Evolutionary conservation across 2,113 vertebrate genomes (phyloP), one percentile per base, ranked within the genome.

Genomic region (Brienomyrus longianalis): DNA sequence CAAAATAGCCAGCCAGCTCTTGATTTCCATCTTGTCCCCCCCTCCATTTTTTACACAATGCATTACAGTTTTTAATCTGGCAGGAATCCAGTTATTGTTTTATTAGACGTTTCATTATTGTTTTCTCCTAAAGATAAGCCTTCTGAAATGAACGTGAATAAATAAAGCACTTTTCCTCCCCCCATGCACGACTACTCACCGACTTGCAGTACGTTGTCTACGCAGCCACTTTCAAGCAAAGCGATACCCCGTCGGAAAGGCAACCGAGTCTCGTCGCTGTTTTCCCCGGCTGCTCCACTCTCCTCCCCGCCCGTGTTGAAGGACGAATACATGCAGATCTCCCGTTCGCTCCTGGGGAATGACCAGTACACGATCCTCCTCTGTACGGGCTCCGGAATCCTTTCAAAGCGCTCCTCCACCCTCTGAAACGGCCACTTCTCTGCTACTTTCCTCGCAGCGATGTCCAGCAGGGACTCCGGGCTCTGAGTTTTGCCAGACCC

Each of bases 281-380:
- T 95, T 88, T 97, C 97, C 92, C 93, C 96, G 93, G 94, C 91
- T 59, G 95, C 95, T 86, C 94, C 96, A 88, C 93, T 74, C 93
- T 97, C 97, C 90, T 97, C 97, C 8, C 96, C 96, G 91, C 96
- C 96, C 31, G 96, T 96, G 93, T 97, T 97, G 96, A 98, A 98
- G 93, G 98, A 98, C 88, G 98, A 98, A 91, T 99, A 98, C 98
- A 99, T 98, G 94, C 98, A 99, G 94, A 99, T 98, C 92, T 99
- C 97, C 92, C 96, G 95, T 93, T 99, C 98, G 93, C 98, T 98
- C 95, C 98, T 96, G 86, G 98, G 98, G 89, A 98, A 99, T 11
- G 98, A 99, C 98, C 98, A 99, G 94, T 98, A 99, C 54, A 99
- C 97, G 94, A 99, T 99, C 94, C 97, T 96, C 90, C 98, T 95